A percentile compares a stretch with the other conserved stretches of the same genome.
These are phyloP conservation scores for Heliopora coerulea DNA, from an alignment of 92 coral and sea anemone genomes.

Conservation along the genomic window DNA sequence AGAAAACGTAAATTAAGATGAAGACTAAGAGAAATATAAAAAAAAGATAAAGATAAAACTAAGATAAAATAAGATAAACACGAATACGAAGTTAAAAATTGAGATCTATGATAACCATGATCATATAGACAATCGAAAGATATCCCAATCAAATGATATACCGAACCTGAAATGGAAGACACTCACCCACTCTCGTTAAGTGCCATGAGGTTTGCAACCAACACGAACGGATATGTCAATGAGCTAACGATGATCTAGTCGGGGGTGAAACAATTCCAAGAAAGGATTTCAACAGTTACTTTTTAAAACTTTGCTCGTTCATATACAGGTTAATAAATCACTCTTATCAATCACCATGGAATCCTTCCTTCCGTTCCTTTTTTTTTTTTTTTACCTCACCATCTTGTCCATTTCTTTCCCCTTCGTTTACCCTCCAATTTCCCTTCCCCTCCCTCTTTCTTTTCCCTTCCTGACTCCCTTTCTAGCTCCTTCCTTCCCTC, in stretches of 20 bases:
- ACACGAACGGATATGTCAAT: constrained; percentile 76
- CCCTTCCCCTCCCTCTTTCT: not conserved
- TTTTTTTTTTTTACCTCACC: constrained; percentile 1
- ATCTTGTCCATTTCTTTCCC: not conserved
- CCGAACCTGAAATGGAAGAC: no score
- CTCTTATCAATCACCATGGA: no score
- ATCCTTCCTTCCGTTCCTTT: not conserved
- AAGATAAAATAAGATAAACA: not conserved
- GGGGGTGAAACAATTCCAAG: not conserved
- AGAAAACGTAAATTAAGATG: no score
- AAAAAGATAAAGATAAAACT: no score
- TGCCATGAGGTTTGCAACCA: constrained; percentile 83
- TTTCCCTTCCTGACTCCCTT: not conserved
- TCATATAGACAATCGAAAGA: no score
- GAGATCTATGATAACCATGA: no score
- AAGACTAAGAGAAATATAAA: no score
- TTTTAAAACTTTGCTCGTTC: no score
- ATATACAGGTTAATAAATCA: no score
- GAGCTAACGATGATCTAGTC: constrained; percentile 41
- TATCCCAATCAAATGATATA: no score
- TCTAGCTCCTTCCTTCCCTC: not conserved
- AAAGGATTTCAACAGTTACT: no score
- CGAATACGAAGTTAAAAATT: not conserved
- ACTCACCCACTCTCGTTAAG: constrained; percentile 80
- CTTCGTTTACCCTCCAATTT: not conserved